phyloP scores from a whole-genome alignment of 1,140 invertebrate species.

The Drosophila guanche region DNA sequence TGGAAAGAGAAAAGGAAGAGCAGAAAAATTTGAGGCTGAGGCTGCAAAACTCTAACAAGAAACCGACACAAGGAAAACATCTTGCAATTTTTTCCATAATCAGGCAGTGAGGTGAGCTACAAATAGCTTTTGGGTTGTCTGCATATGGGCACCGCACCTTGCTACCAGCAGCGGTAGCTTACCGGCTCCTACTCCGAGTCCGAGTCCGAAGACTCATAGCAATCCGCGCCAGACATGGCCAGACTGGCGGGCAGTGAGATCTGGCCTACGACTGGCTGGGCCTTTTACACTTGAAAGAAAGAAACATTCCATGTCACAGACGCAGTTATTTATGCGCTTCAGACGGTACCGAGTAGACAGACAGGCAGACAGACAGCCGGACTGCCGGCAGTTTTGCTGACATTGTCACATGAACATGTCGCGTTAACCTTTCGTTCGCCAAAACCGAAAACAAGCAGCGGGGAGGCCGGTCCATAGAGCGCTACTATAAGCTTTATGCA shows the following conservation, averaged over 20 bases:
- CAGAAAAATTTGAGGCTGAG: constrained; percentile 20
- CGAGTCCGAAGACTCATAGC: constrained; percentile 22
- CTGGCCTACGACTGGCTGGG: constrained; percentile 62
- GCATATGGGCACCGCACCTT: constrained; percentile 81
- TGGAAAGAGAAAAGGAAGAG: constrained; percentile 37
- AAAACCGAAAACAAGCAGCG: constrained; percentile 49
- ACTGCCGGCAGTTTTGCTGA: constrained; percentile 69
- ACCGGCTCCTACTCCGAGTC: no score
- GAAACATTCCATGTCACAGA: constrained; percentile 78
- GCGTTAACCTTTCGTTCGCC: constrained; percentile 70
- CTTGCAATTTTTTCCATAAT: constrained; percentile 78
- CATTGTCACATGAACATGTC: constrained; percentile 81
- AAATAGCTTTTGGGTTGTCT: constrained; percentile 73
- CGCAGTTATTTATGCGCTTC: constrained; percentile 81
- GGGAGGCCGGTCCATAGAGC: constrained; percentile 31
- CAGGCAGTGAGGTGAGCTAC: constrained; percentile 69
- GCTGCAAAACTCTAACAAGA: constrained; percentile 29
- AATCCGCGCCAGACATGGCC: constrained; percentile 76
- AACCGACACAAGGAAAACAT: constrained; percentile 70
- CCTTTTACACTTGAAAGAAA: constrained; percentile 50
- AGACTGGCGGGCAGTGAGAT: constrained; percentile 69
- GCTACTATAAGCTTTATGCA: constrained; percentile 43
- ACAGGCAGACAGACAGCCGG: constrained; percentile 29
- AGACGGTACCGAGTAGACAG: constrained; percentile 30
- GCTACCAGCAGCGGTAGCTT: constrained; percentile 60